Evolutionary conservation across 2,113 vertebrate species (phyloP).

Genomic region (Spea bombifrons): DNA sequence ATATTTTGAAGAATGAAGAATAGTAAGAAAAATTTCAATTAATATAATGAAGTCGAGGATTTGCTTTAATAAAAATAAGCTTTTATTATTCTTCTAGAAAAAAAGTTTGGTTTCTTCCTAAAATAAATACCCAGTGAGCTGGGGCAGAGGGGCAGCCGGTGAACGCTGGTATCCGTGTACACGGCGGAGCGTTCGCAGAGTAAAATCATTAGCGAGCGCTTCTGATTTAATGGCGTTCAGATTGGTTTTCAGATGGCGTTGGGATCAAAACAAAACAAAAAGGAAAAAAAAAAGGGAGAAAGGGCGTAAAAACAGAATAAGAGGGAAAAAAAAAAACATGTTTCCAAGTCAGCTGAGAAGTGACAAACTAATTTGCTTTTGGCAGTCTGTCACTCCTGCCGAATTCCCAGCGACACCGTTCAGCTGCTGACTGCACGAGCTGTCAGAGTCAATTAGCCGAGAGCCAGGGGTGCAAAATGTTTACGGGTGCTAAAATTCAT

Average conservation of each 20-base stretch:
- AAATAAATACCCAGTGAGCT: too few species aligned
- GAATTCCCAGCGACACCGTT: constrained; percentile 70
- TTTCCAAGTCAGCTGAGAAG: constrained; percentile 65
- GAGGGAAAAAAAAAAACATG: constrained; percentile 47
- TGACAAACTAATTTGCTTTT: constrained; percentile 70
- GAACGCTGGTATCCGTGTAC: too few species aligned
- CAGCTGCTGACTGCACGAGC: constrained; percentile 71
- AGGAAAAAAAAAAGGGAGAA: constrained; percentile 18
- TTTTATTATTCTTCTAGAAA: too few species aligned
- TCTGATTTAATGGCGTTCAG: background rate
- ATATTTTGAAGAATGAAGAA: too few species aligned
- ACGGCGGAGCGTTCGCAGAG: too few species aligned
- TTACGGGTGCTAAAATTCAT: constrained; percentile 69
- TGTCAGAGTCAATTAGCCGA: constrained; percentile 71
- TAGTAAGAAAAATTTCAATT: too few species aligned
- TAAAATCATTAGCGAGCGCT: too few species aligned
- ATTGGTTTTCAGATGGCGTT: background rate
- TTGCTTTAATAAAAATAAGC: too few species aligned
- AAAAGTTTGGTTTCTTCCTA: too few species aligned
- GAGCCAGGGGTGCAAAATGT: constrained; percentile 64
- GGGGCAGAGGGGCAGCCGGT: too few species aligned
- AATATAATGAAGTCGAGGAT: too few species aligned
- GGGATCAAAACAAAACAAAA: constrained; percentile 42
- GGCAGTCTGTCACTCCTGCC: constrained; percentile 68
- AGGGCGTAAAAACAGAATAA: constrained; percentile 9